Base-by-base conservation (phyloP, 2,113 vertebrate genomes). In the Archocentrus centrarchus region DNA sequence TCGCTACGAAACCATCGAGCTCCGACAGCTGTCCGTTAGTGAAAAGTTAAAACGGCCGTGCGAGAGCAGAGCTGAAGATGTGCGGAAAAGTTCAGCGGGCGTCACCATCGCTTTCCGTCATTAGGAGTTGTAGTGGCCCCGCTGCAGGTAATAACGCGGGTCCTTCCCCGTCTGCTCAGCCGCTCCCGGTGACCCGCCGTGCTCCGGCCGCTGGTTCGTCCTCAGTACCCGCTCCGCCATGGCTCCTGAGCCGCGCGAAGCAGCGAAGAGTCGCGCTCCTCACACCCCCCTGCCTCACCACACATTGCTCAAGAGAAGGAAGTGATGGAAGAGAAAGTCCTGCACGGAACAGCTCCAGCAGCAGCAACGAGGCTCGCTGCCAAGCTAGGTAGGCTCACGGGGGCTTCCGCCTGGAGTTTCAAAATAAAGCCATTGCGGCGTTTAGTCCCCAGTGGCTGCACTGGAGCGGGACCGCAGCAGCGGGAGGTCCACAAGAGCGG, bases 201-300 rank as follows among this genome's bases (percentile, higher is more conserved):
- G 89, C 81, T 90, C 82, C 76, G 66, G 82, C 79, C 60, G 77
- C 75, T 80, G 85, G 57, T 75, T 83, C 84, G 90, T 83, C 22
- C 68, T 92, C 88, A 87, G 58, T 47, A 86, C 60, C 81, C 82
- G 55, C 82, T 85, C 88, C 84, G 89, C 90, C 95, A 95, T 94
- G 78, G 64, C 93, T 82, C 87, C 83, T 20, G 80, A 58, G 55
- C 85, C 15, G 83, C 82, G n/a, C n/a, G 87, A 75, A 35, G 89
- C 86, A 79, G 86, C 35, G 81, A 57, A 78, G 80, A 87, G 89
- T 70, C 41, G 32, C 59, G 79, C 86, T 86, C 88, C 86, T 82
- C 83, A 66, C 89, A 13, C 78, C 88, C 84, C 90, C 79, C 84
- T 10, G 61, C 77, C 81, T n/a, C 10, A 66, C 78, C 6, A 35